Evolutionary conservation across 2,797 vertebrate species (phyloP), one percentile per base, ranked within the genome.

Genomic region (Meda fulgida): DNA sequence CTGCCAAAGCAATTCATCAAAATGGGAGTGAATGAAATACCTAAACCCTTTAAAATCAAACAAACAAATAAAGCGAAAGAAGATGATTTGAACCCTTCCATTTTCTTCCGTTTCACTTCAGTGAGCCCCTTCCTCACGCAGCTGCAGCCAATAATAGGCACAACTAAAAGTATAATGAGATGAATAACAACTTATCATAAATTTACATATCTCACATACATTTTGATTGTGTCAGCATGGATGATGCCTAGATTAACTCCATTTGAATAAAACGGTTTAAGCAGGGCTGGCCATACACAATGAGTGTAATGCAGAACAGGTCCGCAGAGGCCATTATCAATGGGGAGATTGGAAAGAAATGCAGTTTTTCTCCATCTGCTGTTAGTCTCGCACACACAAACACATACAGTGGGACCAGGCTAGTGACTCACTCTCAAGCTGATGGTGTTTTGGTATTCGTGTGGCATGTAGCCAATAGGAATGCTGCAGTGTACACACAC

Each of bases 391-490:
- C 18, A 66, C 80, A 72, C 23, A 73, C 55, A 67, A 34, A 83
- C 76, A 78, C 58, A 77, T 53, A 55, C 46, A 84, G 23, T 5
- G 43, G 53, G 60, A 77, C 51, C 65, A 73, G 76, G 51, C 48
- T 69, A 78, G 87, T 83, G 78, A 89, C 87, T 85, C 85, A 86
- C 67, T 55, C 82, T 43, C 18, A 79, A 70, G 76, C 34, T 77
- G 86, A 82, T 82, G 86, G 75, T 89, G 71, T 72, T 69, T 92
- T 86, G 78, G 89, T 91, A 91, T 94, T 92, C 87, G 88, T 71
- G 48, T 87, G 85, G 84, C 81, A 81, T 83, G 26, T 55, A 80
- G 86, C 85, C 89, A 83, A 84, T 86, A 88, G 84, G 63, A 83
- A 77, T 66, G 19, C 86, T 89, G 90, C 90, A 91, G 89, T 81